Evolutionary conservation across 92 coral and sea anemone species (phyloP).

Genomic region (Porites cylindrica): DNA sequence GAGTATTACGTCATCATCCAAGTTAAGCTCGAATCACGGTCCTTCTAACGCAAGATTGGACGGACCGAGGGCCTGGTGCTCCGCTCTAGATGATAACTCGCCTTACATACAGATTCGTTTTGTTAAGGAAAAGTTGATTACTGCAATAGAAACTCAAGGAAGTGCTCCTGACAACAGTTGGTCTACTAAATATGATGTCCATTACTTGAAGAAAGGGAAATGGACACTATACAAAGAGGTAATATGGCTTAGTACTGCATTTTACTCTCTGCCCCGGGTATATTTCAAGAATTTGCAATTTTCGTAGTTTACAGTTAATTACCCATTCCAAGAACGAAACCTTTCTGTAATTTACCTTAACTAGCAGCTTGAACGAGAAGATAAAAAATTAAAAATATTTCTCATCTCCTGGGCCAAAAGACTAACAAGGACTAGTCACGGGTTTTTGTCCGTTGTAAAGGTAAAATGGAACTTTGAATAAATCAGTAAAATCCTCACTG

Average conservation of each 20-base stretch:
- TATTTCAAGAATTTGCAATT: too few species aligned
- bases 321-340: too few species aligned
- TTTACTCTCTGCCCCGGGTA: too few species aligned
- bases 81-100: not conserved
- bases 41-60: slow-evolving; percentile 39
- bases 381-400: too few species aligned
- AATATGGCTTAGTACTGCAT: not conserved
- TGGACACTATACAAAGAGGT: slow-evolving; percentile 41
- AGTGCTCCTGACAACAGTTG: not conserved
- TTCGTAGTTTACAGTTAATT: too few species aligned
- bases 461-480: too few species aligned
- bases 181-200: slow-evolving; percentile 16
- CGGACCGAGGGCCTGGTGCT: slow-evolving; percentile 47
- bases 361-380: too few species aligned
- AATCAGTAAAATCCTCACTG: too few species aligned
- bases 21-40: not conserved
- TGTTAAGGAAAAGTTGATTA: slow-evolving; percentile 15
- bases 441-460: too few species aligned
- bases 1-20: slow-evolving; percentile 43
- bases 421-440: too few species aligned
- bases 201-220: slow-evolving; percentile 21
- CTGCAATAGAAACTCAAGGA: slow-evolving; percentile 44
- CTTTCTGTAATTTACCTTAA: too few species aligned
- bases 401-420: too few species aligned
- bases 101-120: slow-evolving; percentile 40